phyloP scores from a whole-genome alignment of 2,113 vertebrate genomes.

The Myxocyprinus asiaticus region DNA sequence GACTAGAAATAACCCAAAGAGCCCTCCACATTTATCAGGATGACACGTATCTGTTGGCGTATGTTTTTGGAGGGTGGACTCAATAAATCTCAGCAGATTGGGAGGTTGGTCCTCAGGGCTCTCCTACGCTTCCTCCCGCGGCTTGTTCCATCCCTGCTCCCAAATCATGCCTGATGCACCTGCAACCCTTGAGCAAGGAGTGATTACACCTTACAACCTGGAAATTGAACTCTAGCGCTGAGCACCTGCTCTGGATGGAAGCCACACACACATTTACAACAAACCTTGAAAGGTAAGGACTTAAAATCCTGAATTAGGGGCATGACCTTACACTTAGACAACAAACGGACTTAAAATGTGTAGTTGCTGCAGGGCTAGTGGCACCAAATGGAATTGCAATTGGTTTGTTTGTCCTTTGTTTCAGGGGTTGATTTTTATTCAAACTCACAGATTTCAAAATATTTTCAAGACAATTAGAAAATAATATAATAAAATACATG shows the following conservation, averaged over 20 bases:
- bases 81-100: constrained; percentile 53
- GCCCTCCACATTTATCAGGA: constrained; percentile 57
- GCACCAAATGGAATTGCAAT: not conserved
- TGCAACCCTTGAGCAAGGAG: constrained; percentile 65
- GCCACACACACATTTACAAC: constrained; percentile 21
- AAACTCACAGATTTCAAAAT: too few relatives aligned
- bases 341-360: constrained; percentile 17
- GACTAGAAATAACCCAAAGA: constrained; percentile 60
- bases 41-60: constrained; percentile 51
- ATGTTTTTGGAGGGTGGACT: constrained; percentile 48
- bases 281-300: constrained; percentile 13
- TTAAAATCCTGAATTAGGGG: constrained; percentile 24
- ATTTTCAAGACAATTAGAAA: too few relatives aligned
- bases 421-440: too few relatives aligned
- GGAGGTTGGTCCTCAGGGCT: constrained; percentile 29
- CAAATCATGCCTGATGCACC: constrained; percentile 66
- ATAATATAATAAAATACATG: too few relatives aligned
- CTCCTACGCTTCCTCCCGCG: constrained; percentile 21
- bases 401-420: too few relatives aligned
- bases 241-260: constrained; percentile 40
- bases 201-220: constrained; percentile 69
- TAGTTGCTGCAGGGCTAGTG: not conserved
- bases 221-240: constrained; percentile 62
- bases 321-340: constrained; percentile 7
- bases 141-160: constrained; percentile 46